Evolutionary conservation across 2,113 vertebrate genomes (phyloP), one percentile per base, ranked within the genome.

Genomic region (Ancistrus triradiatus): DNA sequence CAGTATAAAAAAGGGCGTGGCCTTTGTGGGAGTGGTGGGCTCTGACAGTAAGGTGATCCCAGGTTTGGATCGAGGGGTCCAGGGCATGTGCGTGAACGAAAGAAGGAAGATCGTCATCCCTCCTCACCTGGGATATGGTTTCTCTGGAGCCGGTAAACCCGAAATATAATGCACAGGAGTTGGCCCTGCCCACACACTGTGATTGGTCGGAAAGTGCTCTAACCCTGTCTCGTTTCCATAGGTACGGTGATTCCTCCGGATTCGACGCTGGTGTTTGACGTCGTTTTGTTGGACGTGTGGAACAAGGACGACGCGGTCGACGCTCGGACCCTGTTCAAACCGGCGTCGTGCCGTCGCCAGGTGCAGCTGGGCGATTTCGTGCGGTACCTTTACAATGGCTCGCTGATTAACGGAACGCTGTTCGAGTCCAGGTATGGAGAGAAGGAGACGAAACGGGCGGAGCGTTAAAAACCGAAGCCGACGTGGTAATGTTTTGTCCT

Each of bases 51-150:
- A 92, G 19, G 90, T 98, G 53, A 92, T 99, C 78, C 91, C 91
- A 0, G 96, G 96, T 44, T 83, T 98, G 73, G 92, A 98, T 61
- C 90, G 91, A 66, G 96, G 95, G 18, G 87, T 99, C 71, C 86
- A 86, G 87, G 95, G 94, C 47, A 99, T 98, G 95, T 99, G 96
- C 2, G 91, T 98, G 27, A 98, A 94, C 0, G 95, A 99, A 82
- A 84, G 90, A 43, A 84, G 96, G 0, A 94, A 80, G n/a, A 82
- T 99, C 78, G 91, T 92, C 2, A 85, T 99, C 22, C 96, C 96
- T 0, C 91, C 96, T 0, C 92, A 97, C 72, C 79, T 99, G 75
- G 95, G 90, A 72, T 98, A 98, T 0, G 96, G 96, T 51, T 93
- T 88, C 86, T 83, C 89, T 1, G 96, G 96, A 0, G 89, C 95